Base-by-base conservation (phyloP, 1,140 invertebrate genomes). In the Ceratoteleas bidentatus region DNA sequence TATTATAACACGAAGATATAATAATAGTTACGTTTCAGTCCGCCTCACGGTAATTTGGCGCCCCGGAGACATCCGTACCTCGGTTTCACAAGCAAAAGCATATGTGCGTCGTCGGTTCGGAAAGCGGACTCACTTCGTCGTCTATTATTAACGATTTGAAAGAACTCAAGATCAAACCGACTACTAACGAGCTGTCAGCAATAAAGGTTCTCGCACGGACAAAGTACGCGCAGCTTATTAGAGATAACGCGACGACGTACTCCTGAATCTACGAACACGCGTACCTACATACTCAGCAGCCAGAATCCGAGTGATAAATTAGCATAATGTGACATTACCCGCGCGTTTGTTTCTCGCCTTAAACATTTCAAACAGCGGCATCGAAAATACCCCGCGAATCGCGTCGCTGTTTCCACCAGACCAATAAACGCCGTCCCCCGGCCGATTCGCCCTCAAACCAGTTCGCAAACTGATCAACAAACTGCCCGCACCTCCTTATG, bases 111-210 rank as follows among this genome's bases (percentile, higher is more conserved):
- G 54, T 69, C 73, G 56, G 65, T 76, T 57, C 50, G 57, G 62
- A 74, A 75, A 64, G 58, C 53, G 49, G 32, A 65, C 36, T 65
- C 58, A 58, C 75, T 62, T 64, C 75, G 49, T 60, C 69, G 45
- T 72, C 79, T 74, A 72, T 83, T 85, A 86, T 85, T 87, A 86
- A 88, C 85, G 83, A 69, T 61, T 72, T 62, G 43, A 68, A 68
- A 81, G 61, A 58, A 75, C 38, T 57, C 58, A 57, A 84, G 79
- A 86, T 88, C 78, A 84, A 87, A 86, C 85, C 79, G 49, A 40
- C 49, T 89, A 85, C 81, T 88, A 88, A 89, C 86, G 85, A 89
- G 84, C 73, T 61, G 81, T 79, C 45, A 40, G 81, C 84, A 85
- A 85, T 88, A 86, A 87, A 86, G 82, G 84, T 85, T 85, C 81